Evolutionary conservation across 2,113 vertebrate genomes (phyloP).

Genomic region (Ia io): DNA sequence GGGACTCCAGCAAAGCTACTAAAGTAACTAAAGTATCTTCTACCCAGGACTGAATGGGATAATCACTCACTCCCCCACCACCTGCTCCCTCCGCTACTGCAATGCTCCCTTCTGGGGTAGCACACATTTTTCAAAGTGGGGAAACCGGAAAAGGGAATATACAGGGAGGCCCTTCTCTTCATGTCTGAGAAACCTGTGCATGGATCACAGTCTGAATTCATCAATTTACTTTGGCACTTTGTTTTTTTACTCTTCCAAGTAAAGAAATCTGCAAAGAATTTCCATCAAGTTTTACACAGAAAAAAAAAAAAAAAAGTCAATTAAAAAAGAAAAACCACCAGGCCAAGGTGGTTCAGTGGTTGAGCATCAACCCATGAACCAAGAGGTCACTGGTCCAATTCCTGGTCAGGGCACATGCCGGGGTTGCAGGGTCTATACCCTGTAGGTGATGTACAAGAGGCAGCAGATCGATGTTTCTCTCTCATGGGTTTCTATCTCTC

Average conservation of each 20-base stretch:
- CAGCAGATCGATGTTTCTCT: too few relatives aligned
- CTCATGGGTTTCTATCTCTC: too few relatives aligned
- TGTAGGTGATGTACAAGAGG: too few relatives aligned
- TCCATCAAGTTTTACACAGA: neutral
- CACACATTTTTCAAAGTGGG: neutral
- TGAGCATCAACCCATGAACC: too few relatives aligned
- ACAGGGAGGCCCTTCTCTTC: neutral
- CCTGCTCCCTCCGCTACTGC: neutral
- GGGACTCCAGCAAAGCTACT: neutral
- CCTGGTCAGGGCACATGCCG: too few relatives aligned
- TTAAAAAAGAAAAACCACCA: neutral
- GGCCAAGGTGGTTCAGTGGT: too few relatives aligned
- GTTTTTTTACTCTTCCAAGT: neutral
- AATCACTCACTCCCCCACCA: neutral
- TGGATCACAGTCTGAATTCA: neutral
- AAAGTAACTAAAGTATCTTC: neutral
- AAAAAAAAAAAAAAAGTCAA: neutral
- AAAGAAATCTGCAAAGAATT: neutral
- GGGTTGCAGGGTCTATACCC: too few relatives aligned
- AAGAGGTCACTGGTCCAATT: too few relatives aligned
- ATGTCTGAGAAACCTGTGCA: neutral
- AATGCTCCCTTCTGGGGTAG: accelerated
- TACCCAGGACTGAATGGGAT: neutral
- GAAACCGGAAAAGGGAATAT: neutral
- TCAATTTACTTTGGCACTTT: constrained; percentile 1